Conservation (phyloP, 2,113 vertebrate species). For the Neopipo cinnamomea region DNA sequence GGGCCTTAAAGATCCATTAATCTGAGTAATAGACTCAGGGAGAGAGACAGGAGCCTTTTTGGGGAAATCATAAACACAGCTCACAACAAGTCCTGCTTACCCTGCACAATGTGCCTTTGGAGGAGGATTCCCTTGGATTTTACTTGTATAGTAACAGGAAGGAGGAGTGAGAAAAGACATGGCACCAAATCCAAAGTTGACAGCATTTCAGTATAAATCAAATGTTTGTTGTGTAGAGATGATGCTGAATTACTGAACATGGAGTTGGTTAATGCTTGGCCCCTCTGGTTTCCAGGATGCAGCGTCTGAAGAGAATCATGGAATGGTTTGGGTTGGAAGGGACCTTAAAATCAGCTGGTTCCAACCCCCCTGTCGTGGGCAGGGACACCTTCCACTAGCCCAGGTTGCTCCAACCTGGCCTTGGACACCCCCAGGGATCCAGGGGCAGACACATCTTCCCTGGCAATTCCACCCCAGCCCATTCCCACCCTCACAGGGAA, state of each 20-base stretch:
- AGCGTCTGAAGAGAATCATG: background rate
- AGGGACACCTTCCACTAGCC: background rate
- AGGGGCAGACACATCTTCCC: background rate
- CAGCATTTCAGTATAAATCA: background rate
- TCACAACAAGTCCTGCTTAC: background rate
- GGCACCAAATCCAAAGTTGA: background rate
- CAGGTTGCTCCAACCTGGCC: background rate
- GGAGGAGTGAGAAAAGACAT: background rate
- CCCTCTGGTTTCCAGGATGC: background rate
- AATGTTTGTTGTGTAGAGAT: background rate
- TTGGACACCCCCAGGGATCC: background rate
- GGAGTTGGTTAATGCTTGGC: background rate
- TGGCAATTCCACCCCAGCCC: background rate
- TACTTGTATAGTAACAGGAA: background rate
- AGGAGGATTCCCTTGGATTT: background rate
- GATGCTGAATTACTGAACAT: background rate
- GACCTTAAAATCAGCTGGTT: background rate
- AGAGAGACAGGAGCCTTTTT: background rate
- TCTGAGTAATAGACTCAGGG: background rate
- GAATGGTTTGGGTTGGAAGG: background rate
- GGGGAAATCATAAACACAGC: background rate
- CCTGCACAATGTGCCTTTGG: background rate
- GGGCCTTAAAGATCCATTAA: background rate
- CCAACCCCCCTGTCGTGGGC: background rate
- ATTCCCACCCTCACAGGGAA: rapidly evolving